Evolutionary conservation across 2,888 invertebrate species (phyloP), one percentile per base, ranked within the genome.

Genomic region (Lampropteryx suffumata): DNA sequence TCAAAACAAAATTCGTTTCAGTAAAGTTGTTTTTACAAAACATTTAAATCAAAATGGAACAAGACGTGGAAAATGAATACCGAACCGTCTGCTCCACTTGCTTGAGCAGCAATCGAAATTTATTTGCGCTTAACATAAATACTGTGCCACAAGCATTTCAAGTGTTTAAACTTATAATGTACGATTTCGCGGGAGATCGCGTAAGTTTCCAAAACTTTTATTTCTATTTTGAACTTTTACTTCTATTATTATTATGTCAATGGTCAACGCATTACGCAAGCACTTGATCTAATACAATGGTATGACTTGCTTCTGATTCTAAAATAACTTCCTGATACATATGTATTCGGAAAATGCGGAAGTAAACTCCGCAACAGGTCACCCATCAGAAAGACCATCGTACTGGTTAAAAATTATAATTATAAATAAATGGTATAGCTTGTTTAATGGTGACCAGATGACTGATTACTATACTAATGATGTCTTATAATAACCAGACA

Each of bases 81-180:
- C 76, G 75, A 48, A 73, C 76, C 0, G 71, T 85, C 6, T 89
- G 89, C 55, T 76, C 78, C 50, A 79, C 84, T 2, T 89, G 89
- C 52, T 59, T 89, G n/a, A 87, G 88, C 44, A 72, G 73, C 0
- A 84, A 86, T 44, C 75, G 89, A 9, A 74, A 83, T 73, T 71
- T 89, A 59, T 76, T 79, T 52, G 65, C 75, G 26, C 64, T 89
- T 53, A 77, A 74, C 69, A 47, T 6, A 10, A 33, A 10, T 26
- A 76, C 68, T 14, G 55, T 71, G 12, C 65, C 76, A 1, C 70
- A 78, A 50, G 64, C 85, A 1, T 73, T 74, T 61, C 75, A 86
- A 76, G 70, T 86, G 54, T 90, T 87, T 62, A 74, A 81, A 33
- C 65, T 87, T 29, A 55, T 90, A 9, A 84, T 87, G 81, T 84